Evolutionary conservation across 2,113 vertebrate genomes (phyloP).

Genomic region (Gasterosteus aculeatus): DNA sequence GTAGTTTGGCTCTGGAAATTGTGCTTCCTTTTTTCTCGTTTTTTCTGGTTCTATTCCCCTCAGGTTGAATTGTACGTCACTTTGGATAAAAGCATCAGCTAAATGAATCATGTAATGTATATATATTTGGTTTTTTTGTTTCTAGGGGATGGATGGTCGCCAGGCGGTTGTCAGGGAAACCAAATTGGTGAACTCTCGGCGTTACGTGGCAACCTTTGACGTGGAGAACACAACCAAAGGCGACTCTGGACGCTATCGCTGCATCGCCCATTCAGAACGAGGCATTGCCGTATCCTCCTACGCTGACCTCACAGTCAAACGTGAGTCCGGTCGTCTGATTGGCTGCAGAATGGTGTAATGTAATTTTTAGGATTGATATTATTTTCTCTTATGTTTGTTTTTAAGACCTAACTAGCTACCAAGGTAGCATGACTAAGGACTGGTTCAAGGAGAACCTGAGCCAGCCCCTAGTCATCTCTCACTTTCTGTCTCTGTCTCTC

Average conservation of each 20-base stretch:
- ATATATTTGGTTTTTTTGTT: neutral
- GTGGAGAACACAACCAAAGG: constrained; percentile 91
- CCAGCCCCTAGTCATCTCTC: neutral
- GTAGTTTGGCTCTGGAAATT: too few species aligned
- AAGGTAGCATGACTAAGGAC: too few species aligned
- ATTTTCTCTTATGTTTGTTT: neutral
- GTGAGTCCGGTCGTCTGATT: constrained; percentile 75
- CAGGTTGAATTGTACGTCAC: too few species aligned
- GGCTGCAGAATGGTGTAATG: neutral
- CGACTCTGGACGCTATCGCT: constrained; percentile 92
- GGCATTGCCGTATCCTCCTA: constrained; percentile 94
- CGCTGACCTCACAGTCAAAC: constrained; percentile 93
- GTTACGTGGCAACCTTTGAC: constrained; percentile 89
- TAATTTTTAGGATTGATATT: neutral
- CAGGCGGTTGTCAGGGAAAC: constrained; percentile 87
- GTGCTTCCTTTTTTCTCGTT: too few species aligned
- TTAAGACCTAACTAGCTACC: too few species aligned
- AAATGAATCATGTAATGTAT: too few species aligned
- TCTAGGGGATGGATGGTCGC: constrained; percentile 86
- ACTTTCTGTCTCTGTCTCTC: neutral
- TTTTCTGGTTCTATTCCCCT: too few species aligned
- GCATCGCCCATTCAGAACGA: constrained; percentile 89
- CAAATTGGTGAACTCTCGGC: constrained; percentile 84
- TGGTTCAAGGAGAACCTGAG: too few species aligned
- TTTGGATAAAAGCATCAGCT: too few species aligned